Base-by-base conservation (phyloP, 2,888 invertebrate species). In the Parnassius glacialis region DNA sequence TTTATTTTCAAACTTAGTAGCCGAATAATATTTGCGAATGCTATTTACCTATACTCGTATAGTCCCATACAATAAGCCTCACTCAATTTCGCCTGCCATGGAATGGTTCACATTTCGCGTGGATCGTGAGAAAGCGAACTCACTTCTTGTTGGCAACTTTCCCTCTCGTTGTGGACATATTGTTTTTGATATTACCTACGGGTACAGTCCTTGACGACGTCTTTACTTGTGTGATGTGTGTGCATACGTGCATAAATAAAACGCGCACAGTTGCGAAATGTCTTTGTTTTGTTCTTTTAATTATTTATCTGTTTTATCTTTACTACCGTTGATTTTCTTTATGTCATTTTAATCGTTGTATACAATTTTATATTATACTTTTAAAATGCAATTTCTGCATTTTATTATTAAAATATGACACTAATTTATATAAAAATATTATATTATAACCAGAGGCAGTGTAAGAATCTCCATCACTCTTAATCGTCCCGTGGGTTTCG, bases 141-240 rank as follows among this genome's bases (percentile, higher is more conserved):
- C 67, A 71, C 76, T 77, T 77, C 73, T 77, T 74, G 69, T 68
- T 62, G 62, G 60, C 68, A 66, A 74, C 81, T 82, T 81, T 81
- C 80, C 71, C 74, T 76, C 69, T 66, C 65, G 61, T 68, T 63
- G 59, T 64, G 52, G 47, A 61, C 55, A 52, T 58, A 58, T 45
- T 55, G 59, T 59, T 42, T 58, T 43, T 54, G 52, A 55, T 55
- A 50, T 2, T 41, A 25, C 45, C 3, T 45, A 25, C n/a, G 5
- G 12, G 45, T 45, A 16, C 55, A 45, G 10, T 62, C 58, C 62
- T 62, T 52, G 44, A n/a, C 44, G 13, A 55, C 13, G 34, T n/a
- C 13, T 11, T 43, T 20, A 25, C 12, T 16, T 20, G 20, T 9
- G 34, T 34, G 34, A 10, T 25, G 11, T 41, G 10, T 45, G 9